phyloP scores from a whole-genome alignment of 2,113 vertebrate genomes.

The Platysteira castanea region DNA sequence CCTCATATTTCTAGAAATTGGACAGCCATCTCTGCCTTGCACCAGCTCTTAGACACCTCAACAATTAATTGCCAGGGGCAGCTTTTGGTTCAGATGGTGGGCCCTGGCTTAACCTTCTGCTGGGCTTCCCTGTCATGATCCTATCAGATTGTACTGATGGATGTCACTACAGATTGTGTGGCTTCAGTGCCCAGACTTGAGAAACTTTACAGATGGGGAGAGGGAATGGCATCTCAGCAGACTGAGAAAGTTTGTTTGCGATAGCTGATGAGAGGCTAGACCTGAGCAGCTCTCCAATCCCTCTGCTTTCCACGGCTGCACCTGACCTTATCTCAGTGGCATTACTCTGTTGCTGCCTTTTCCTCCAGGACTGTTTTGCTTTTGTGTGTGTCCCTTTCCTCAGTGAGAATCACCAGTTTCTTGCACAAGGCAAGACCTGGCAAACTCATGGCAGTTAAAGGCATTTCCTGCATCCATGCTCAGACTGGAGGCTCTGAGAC shows the following conservation, averaged over 20 bases:
- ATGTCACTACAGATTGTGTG: neutral
- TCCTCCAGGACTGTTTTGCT: neutral
- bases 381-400: neutral
- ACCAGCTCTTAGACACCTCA: neutral
- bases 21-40: neutral
- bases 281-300: neutral
- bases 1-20: neutral
- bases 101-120: neutral
- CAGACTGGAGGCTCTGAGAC: neutral
- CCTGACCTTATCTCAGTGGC: neutral
- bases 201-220: neutral
- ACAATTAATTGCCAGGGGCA: rapidly evolving
- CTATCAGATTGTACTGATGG: neutral
- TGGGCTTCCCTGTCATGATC: neutral
- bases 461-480: neutral
- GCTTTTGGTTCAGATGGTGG: neutral
- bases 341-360: neutral
- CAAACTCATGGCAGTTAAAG: neutral
- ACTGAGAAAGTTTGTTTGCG: neutral
- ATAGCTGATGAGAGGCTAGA: neutral
- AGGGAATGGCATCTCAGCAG: neutral
- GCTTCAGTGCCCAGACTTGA: neutral
- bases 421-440: neutral
- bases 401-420: neutral
- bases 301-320: neutral